phyloP scores from a whole-genome alignment of 2,797 vertebrate genomes.

The Lateolabrax maculatus region DNA sequence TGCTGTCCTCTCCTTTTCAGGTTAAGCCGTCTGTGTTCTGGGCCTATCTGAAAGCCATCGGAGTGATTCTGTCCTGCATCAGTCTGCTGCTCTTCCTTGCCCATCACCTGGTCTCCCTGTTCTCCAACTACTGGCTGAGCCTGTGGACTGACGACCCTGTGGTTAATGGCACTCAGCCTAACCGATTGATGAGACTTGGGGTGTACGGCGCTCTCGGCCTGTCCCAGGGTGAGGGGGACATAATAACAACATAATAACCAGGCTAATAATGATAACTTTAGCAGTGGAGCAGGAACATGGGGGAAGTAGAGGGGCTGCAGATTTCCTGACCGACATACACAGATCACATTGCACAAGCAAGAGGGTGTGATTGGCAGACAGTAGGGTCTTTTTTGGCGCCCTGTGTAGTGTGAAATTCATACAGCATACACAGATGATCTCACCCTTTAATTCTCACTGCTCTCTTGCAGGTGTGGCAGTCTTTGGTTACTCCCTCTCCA shows the following conservation, averaged over 20 bases:
- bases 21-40: conserved; percentile 94
- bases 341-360: not conserved
- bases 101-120: conserved; percentile 89
- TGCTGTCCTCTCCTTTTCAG: conserved; percentile 70
- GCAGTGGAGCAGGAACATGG: too few relatives aligned
- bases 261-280: too few relatives aligned
- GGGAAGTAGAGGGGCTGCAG: too few relatives aligned
- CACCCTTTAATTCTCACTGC: not conserved
- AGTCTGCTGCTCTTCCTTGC: conserved; percentile 91
- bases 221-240: conserved; percentile 89
- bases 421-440: not conserved
- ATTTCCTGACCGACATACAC: too few relatives aligned
- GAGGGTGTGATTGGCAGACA: too few relatives aligned
- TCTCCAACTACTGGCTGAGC: conserved; percentile 97
- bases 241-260: too few relatives aligned
- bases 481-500: conserved; percentile 91
- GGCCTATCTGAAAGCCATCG: conserved; percentile 95
- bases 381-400: not conserved
- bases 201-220: conserved; percentile 93
- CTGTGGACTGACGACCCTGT: conserved; percentile 95
- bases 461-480: conserved; percentile 87
- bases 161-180: conserved; percentile 92
- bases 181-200: conserved; percentile 87
- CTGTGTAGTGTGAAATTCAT: not conserved
- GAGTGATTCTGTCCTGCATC: conserved; percentile 87